Base-by-base conservation (phyloP, 2,888 invertebrate species). In the Microchrysa polita region DNA sequence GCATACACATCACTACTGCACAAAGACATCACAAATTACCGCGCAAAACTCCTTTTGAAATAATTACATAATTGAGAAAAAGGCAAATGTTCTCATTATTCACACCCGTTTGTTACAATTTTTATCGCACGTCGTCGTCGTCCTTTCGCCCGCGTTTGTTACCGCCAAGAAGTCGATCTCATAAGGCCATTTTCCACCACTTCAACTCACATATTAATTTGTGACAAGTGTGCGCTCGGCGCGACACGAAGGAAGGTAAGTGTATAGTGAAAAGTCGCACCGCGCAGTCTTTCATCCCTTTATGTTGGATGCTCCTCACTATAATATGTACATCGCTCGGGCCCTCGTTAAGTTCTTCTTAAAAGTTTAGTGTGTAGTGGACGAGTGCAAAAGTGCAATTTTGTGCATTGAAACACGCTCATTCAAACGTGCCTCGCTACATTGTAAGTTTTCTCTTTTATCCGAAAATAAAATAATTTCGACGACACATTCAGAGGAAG, bases 61-160 rank as follows among this genome's bases (percentile, higher is more conserved):
- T 34, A 34, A 76, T 76, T 74, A 72, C 73, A 76, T 76, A 76
- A 76, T 76, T 76, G 76, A 73, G 76, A 76, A 76, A 34, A 74
- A 76, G 72, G 76, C 76, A 73, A 76, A 74, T 76, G 73, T 76
- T 76, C 72, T 74, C 63, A 74, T 74, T 76, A 74, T 67, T 72
- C 75, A 74, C 65, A 73, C 63, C 48, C 65, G 65, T 65, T 65
- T 65, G 69, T 69, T 55, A 57, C 55, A 69, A 52, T 57, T 55
- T 53, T 5, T 34, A 57, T 34, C 57, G 14, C 67, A 10, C 53
- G 18, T 7, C 67, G 16, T 67, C 55, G 4, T 53, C 53, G 53
- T 57, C 12, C 40, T 20, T 40, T 34, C 22, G 22, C 42, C n/a
- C n/a, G n/a, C n/a, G n/a, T n/a, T n/a, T n/a, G n/a, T n/a, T n/a